Conservation (phyloP, 2,113 vertebrate species). For the Chloebia gouldiae region DNA sequence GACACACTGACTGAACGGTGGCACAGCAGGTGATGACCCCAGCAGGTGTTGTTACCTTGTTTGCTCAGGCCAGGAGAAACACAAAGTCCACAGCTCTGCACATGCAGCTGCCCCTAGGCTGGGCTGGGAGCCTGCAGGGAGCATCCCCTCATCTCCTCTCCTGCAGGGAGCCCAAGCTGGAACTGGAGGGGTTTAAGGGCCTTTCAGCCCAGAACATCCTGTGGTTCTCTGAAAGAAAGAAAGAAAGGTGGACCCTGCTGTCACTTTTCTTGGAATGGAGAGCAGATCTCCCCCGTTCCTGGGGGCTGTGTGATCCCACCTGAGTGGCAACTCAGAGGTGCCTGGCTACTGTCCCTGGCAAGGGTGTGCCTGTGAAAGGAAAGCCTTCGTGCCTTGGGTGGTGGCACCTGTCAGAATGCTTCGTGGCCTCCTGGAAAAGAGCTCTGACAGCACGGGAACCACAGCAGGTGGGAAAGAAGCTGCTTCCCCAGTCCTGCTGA, state of each 20-base stretch:
- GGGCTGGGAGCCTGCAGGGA: not conserved
- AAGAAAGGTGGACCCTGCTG: not conserved
- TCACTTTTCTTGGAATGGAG: not conserved
- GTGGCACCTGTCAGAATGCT: not conserved
- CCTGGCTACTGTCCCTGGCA: not conserved
- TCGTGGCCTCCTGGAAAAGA: not conserved
- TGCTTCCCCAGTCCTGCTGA: not conserved
- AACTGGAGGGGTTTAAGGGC: not conserved
- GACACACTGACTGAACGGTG: constrained; percentile 2
- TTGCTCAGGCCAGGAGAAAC: constrained; percentile 22
- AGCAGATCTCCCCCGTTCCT: not conserved
- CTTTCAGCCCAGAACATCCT: not conserved
- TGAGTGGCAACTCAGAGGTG: not conserved
- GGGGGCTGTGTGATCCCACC: not conserved
- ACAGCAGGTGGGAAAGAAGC: not conserved
- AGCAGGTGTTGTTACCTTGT: not conserved
- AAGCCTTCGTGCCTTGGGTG: fast-evolving
- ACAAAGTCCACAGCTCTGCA: not conserved
- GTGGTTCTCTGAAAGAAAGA: not conserved
- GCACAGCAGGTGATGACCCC: constrained; percentile 18
- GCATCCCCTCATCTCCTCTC: not conserved
- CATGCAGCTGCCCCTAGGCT: not conserved
- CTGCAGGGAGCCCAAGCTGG: not conserved
- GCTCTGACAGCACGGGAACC: not conserved
- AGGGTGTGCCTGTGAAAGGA: not conserved